Percentiles rank a stretch among this genome's conserved stretches.
Conservation (phyloP, 2,797 vertebrate genomes). For the Semotilus atromaculatus region DNA sequence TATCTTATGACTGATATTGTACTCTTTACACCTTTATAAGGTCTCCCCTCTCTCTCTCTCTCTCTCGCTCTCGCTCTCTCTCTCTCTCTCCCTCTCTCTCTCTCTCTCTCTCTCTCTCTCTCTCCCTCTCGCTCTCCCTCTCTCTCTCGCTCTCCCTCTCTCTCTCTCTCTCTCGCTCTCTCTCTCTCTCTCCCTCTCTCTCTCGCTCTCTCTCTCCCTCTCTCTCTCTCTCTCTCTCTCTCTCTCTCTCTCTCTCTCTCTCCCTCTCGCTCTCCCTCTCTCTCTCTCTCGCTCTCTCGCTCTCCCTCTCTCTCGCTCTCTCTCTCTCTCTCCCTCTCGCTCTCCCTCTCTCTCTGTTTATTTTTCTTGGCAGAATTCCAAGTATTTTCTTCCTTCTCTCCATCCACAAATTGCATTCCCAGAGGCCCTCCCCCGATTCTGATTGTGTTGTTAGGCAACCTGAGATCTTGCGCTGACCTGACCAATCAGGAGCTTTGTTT, state of each 20-base stretch:
- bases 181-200: slow-evolving; percentile 40
- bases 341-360: slow-evolving; percentile 57
- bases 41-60: slow-evolving; percentile 24
- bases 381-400: slow-evolving; percentile 74
- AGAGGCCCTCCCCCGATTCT: slow-evolving; percentile 61
- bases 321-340: slow-evolving; percentile 2
- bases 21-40: slow-evolving; percentile 53
- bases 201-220: slow-evolving; percentile 36
- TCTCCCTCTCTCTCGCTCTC: slow-evolving; percentile 37
- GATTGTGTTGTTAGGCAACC: slow-evolving; percentile 76
- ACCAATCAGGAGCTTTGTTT: slow-evolving; percentile 69
- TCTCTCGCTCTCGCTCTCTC: slow-evolving; percentile 32
- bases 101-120: slow-evolving; percentile 14
- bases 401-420: slow-evolving; percentile 66
- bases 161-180: slow-evolving; percentile 42
- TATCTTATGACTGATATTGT: slow-evolving; percentile 28
- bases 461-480: slow-evolving; percentile 57
- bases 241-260: slow-evolving; percentile 40
- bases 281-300: slow-evolving; percentile 32
- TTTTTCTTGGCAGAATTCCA: slow-evolving; percentile 79
- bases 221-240: slow-evolving; percentile 34
- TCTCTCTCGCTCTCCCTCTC: background rate
- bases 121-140: slow-evolving; percentile 1
- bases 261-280: slow-evolving; percentile 29
- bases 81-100: slow-evolving; percentile 33